Evolutionary conservation across 92 coral and sea anemone species (phyloP).

Genomic region (Porites divaricata): DNA sequence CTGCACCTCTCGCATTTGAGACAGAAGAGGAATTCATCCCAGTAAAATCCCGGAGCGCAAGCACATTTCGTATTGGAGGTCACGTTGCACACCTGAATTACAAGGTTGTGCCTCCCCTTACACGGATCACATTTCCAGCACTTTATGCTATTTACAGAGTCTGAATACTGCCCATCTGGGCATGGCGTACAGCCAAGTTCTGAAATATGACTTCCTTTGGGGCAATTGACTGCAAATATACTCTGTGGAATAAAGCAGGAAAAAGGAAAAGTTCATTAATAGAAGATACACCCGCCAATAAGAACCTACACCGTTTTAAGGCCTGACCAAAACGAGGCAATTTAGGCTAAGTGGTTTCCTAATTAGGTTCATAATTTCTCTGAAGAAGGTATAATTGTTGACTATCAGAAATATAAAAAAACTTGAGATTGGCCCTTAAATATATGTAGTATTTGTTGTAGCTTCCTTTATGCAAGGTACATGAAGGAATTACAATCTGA

Average conservation of each 20-base stretch:
- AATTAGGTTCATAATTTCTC: too few relatives aligned
- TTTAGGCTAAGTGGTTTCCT: too few relatives aligned
- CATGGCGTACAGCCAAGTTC: neutral
- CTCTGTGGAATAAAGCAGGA: slow-evolving; percentile 20
- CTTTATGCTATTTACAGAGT: neutral
- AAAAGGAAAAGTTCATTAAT: neutral
- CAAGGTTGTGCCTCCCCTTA: slow-evolving; percentile 19
- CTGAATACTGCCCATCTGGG: slow-evolving; percentile 19
- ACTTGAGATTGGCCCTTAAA: too few relatives aligned
- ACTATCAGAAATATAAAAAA: too few relatives aligned
- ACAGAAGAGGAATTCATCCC: slow-evolving; percentile 30
- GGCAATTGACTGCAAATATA: slow-evolving; percentile 14
- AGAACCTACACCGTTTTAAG: too few relatives aligned
- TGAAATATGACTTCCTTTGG: slow-evolving; percentile 7
- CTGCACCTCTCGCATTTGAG: slow-evolving; percentile 54
- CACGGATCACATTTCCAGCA: slow-evolving; percentile 54
- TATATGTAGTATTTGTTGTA: too few relatives aligned
- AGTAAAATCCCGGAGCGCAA: slow-evolving; percentile 45
- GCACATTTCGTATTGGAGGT: slow-evolving; percentile 57
- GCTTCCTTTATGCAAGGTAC: too few relatives aligned
- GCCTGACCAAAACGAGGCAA: too few relatives aligned
- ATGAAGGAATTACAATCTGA: too few relatives aligned
- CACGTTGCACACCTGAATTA: slow-evolving; percentile 33
- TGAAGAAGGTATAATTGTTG: too few relatives aligned
- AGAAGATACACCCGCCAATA: too few relatives aligned